Conservation (phyloP, 2,113 vertebrate genomes). For the Rissa tridactyla region DNA sequence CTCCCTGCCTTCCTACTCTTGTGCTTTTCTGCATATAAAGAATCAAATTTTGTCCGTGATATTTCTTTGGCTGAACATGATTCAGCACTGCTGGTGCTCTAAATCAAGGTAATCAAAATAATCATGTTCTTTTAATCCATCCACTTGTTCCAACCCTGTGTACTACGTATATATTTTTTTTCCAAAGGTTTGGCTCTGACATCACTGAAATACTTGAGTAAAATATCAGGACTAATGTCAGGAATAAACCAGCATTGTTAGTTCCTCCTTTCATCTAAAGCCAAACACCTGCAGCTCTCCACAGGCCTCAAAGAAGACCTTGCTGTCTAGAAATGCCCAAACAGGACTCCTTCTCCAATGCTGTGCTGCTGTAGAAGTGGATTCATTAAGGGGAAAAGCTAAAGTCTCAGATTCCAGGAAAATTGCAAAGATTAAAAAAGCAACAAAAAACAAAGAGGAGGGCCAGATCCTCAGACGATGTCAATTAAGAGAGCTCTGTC, state of each 20-base stretch:
- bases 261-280: conserved; percentile 7
- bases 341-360: background rate
- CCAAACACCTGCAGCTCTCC: conserved; percentile 42
- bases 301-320: background rate
- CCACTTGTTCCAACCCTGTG: background rate
- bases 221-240: background rate
- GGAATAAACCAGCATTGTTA: conserved; percentile 44
- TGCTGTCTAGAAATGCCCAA: background rate
- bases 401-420: background rate
- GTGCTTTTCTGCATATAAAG: background rate
- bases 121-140: conserved; percentile 44
- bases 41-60: conserved; percentile 47
- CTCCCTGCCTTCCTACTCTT: background rate
- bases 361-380: background rate
- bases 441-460: background rate
- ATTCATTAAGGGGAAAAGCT: background rate
- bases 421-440: background rate
- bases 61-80: conserved; percentile 62
- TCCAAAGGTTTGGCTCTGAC: conserved; percentile 18
- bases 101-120: conserved; percentile 57
- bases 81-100: background rate
- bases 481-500: background rate
- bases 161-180: background rate
- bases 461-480: background rate
- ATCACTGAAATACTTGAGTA: conserved; percentile 31